Base-by-base conservation (phyloP, 64 coral and sea anemone species). In the Acropora tenuis region DNA sequence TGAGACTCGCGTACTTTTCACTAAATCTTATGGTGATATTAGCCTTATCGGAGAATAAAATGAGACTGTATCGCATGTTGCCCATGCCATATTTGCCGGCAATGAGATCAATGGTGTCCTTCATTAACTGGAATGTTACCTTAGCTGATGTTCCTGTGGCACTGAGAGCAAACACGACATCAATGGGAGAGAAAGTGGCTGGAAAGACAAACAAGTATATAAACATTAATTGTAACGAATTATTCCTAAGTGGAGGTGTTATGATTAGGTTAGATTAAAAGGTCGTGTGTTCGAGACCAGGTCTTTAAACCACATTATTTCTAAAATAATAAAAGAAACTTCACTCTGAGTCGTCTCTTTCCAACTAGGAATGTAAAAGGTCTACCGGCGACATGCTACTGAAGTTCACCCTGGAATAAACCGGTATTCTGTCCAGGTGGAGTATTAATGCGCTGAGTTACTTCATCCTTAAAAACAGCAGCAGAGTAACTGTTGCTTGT, bases 111-210 rank as follows among this genome's bases (percentile, higher is more conserved):
- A 92, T 52, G 11, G 91, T 80, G 76, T 92, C 83, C 17, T 92
- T 92, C 91, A 92, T 92, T 11, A 92, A 42, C 47, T 53, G 78
- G 83, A 58, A 92, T 47, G 84, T 87, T 68, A 44, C 46, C 13
- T 77, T 40, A 19, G 75, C 48, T 13, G 84, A 78, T 15, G 43
- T 57, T 55, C 74, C 49, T 4, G 91, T 87, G 19, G 91, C 83
- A 85, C 91, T 87, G 8, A 92, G 84, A 11, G 83, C 91, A 55
- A 92, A 92, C 6, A 43, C 83, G 9, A 92, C 49, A 46, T 92
- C 91, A 20, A 92, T 80, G 8, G 82, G 44, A 8, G 65, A 8
- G 63, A 85, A 85, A 43, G 69, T 85, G 82, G 61, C 82, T 85
- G 81, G 0, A 48, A 85, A 85, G 10, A 40, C n/a, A 84, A 84